Evolutionary conservation across 1,140 invertebrate genomes (phyloP).

Genomic region (Drosophila grimshawi): DNA sequence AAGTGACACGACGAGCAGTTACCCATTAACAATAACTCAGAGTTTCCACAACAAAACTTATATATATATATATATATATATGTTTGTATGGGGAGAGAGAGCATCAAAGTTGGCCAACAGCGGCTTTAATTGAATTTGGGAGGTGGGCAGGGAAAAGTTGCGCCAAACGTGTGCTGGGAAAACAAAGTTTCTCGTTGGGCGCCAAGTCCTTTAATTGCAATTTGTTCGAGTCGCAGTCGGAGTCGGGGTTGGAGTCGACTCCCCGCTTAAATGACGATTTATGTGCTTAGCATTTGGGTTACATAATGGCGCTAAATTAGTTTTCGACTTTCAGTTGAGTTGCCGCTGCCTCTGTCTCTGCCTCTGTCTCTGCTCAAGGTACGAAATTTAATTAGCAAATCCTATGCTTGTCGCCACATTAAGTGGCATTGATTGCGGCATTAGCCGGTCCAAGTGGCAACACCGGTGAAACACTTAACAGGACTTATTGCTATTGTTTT

Average conservation of each 20-base stretch:
- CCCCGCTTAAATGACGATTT: constrained; percentile 34
- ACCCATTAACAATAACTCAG: not conserved
- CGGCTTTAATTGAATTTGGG: constrained; percentile 42
- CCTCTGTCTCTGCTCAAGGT: not conserved
- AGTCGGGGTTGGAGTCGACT: too few relatives aligned
- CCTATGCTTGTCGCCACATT: constrained; percentile 39
- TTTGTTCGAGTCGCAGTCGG: constrained; percentile 13
- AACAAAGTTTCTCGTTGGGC: not conserved
- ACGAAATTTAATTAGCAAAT: constrained; percentile 43
- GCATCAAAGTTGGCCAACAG: constrained; percentile 10
- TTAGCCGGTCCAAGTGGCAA: not conserved
- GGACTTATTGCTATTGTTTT: not conserved
- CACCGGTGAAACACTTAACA: not conserved
- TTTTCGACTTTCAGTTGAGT: constrained; percentile 14
- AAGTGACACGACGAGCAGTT: not conserved
- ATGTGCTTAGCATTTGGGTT: constrained; percentile 37
- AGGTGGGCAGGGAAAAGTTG: constrained; percentile 28
- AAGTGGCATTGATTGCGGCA: constrained; percentile 27
- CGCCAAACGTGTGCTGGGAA: not conserved
- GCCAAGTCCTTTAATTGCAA: constrained; percentile 36
- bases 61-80: not conserved
- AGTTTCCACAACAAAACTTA: not conserved
- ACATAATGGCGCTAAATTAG: constrained; percentile 31
- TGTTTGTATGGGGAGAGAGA: not conserved
- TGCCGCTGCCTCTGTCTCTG: not conserved